A percentile compares a stretch with the other conserved stretches of the same genome.
Conservation (phyloP, 2,797 vertebrate species). For the Pantherophis vulpinus region DNA sequence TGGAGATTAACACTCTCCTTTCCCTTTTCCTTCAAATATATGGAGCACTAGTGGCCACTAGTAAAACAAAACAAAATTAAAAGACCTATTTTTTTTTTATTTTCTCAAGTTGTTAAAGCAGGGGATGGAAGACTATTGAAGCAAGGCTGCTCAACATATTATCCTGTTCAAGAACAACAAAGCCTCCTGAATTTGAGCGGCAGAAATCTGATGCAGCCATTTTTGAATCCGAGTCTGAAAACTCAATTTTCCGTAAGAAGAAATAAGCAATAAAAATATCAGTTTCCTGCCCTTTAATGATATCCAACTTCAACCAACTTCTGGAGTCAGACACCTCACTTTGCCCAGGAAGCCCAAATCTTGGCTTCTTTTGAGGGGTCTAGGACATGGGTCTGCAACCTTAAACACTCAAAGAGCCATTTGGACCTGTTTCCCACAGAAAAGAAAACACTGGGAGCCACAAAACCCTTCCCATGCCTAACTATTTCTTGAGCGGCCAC, state of each 20-base stretch:
- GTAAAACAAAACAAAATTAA: neutral
- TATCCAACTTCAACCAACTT: neutral
- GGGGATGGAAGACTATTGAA: neutral
- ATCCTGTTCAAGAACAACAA: neutral
- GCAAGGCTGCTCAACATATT: neutral
- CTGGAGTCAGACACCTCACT: neutral
- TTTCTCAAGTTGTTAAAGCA: neutral
- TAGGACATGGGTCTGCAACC: neutral
- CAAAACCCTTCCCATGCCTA: too few species aligned
- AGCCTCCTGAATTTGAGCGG: neutral
- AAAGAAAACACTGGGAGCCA: too few species aligned
- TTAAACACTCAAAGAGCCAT: too few species aligned
- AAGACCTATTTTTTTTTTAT: neutral
- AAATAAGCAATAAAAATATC: neutral
- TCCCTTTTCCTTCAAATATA: neutral
- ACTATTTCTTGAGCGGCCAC: too few species aligned
- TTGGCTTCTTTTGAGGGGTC: neutral
- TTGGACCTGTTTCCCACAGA: too few species aligned
- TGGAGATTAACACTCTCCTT: neutral
- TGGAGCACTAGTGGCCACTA: neutral
- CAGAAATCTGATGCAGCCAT: neutral
- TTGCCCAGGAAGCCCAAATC: neutral
- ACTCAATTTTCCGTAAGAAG: neutral
- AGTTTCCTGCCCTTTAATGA: neutral
- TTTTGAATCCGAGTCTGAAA: neutral